These are phyloP conservation scores for Antedon mediterranea DNA, from an alignment of 53 echinoderm and acorn worm genomes.

Conservation along the genomic window DNA sequence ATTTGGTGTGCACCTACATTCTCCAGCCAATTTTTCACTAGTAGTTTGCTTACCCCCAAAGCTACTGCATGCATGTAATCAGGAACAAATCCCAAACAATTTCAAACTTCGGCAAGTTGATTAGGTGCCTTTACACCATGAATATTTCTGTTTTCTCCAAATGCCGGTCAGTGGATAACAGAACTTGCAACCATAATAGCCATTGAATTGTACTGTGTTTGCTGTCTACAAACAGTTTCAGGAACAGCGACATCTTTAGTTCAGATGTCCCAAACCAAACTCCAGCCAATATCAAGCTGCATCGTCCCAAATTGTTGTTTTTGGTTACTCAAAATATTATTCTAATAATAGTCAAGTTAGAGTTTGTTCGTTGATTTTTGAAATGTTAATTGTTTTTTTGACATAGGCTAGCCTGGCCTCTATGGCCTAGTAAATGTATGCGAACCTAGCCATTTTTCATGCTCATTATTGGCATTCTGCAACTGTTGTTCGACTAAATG, in stretches of 20 bases:
- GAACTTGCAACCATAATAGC: constrained; percentile 26
- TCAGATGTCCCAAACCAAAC: constrained; percentile 11
- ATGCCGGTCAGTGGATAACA: constrained; percentile 26
- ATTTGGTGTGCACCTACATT: background rate
- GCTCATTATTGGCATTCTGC: too few relatives aligned
- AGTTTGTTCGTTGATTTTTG: too few relatives aligned
- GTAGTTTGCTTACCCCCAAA: background rate
- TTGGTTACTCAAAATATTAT: too few relatives aligned
- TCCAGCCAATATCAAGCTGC: too few relatives aligned
- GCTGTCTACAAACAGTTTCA: constrained; percentile 11
- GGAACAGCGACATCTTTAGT: constrained; percentile 7
- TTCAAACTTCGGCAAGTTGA: constrained; percentile 23
- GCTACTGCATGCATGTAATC: background rate
- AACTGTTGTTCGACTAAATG: too few relatives aligned
- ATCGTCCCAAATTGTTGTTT: too few relatives aligned
- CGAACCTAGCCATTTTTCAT: too few relatives aligned
- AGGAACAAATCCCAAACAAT: constrained; percentile 32
- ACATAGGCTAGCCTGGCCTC: too few relatives aligned
- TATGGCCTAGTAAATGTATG: too few relatives aligned
- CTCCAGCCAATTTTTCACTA: background rate
- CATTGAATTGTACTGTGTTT: constrained; percentile 32
- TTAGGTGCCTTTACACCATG: constrained; percentile 20
- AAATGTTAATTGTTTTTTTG: too few relatives aligned
- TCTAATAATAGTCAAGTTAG: too few relatives aligned
- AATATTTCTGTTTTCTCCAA: constrained; percentile 12